These are phyloP conservation scores for Mastacembelus armatus DNA, from an alignment of 2,797 vertebrate species.

Conservation along the genomic window DNA sequence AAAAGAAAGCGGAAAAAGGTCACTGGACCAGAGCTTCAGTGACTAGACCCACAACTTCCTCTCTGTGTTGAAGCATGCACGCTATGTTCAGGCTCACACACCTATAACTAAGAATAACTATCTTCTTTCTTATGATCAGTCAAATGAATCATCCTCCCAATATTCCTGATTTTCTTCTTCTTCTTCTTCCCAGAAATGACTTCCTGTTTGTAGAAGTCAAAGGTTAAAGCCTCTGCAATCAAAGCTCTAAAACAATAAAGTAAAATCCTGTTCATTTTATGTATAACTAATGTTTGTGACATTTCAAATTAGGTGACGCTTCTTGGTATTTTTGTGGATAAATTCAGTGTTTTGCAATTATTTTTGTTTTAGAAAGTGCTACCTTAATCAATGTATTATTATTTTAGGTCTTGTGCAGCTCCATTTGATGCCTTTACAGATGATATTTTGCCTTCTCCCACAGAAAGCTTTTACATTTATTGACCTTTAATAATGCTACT, in stretches of 20 bases:
- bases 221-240: too few species aligned
- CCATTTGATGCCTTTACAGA: conserved; percentile 28
- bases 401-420: neutral
- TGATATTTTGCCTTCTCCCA: conserved; percentile 7
- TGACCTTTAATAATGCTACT: conserved; percentile 31
- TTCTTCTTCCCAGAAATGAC: too few species aligned
- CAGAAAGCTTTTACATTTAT: conserved; percentile 57
- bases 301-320: neutral
- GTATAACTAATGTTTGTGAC: too few species aligned
- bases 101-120: neutral
- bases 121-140: conserved; percentile 17
- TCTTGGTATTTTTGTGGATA: neutral
- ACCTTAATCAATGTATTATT: neutral
- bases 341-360: neutral
- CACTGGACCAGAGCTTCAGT: conserved; percentile 3
- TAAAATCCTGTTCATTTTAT: too few species aligned
- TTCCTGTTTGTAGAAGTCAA: too few species aligned
- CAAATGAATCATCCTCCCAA: neutral
- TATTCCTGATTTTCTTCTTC: neutral
- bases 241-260: too few species aligned
- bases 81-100: conserved; percentile 3
- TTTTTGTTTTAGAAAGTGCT: neutral
- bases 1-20: neutral
- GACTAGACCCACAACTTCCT: too few species aligned
- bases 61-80: neutral